These are phyloP conservation scores for Porites cylindrica DNA, from an alignment of 92 coral and sea anemone genomes.

Conservation along the genomic window DNA sequence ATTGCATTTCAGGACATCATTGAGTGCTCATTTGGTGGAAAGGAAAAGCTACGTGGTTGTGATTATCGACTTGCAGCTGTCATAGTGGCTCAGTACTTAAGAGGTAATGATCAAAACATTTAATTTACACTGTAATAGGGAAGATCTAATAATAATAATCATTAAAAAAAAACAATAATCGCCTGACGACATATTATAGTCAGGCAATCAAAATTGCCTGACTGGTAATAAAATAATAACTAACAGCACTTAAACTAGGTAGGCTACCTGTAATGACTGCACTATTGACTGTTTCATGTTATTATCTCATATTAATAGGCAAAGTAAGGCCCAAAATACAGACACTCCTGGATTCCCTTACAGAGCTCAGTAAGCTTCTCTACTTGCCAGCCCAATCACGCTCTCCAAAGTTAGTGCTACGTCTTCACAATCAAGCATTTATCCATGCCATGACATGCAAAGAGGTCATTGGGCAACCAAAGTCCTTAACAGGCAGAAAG, in stretches of 20 bases:
- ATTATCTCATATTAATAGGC: slow-evolving; percentile 19
- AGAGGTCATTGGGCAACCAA: slow-evolving; percentile 47
- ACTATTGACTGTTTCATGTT: background rate
- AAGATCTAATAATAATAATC: background rate
- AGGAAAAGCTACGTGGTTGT: slow-evolving; percentile 56
- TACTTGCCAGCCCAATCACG: slow-evolving; percentile 52
- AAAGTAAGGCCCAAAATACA: slow-evolving; percentile 52
- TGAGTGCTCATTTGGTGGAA: slow-evolving; percentile 55
- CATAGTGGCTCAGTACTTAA: slow-evolving; percentile 27
- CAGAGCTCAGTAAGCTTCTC: slow-evolving; percentile 67
- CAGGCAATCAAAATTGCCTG: background rate
- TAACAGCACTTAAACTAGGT: background rate
- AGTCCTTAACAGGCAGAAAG: slow-evolving; percentile 33
- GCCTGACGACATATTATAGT: background rate
- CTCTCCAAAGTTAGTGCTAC: slow-evolving; percentile 64
- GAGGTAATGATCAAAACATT: slow-evolving; percentile 4
- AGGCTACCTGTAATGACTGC: slow-evolving; percentile 22
- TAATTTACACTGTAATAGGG: background rate
- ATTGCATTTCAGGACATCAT: slow-evolving; percentile 23
- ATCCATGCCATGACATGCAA: slow-evolving; percentile 63
- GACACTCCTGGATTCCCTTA: slow-evolving; percentile 55
- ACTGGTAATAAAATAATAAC: background rate
- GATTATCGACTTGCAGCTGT: slow-evolving; percentile 64
- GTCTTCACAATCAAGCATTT: slow-evolving; percentile 72
- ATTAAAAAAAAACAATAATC: background rate